Base-by-base conservation (phyloP, 2,888 invertebrate species). In the Nebria brevicollis region DNA sequence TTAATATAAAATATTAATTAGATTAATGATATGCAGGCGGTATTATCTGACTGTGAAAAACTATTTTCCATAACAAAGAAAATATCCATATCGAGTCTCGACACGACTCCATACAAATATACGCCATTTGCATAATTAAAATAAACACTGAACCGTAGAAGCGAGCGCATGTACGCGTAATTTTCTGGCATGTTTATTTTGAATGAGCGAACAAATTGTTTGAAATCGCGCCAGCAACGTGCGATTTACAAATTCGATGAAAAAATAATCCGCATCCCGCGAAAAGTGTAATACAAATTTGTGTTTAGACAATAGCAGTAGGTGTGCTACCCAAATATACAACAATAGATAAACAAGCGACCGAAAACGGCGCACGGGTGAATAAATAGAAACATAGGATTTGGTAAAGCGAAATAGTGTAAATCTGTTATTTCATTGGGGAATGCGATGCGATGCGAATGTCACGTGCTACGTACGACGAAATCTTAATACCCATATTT, bases 61-160 rank as follows among this genome's bases (percentile, higher is more conserved):
- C 79, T 79, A 79, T 74, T 79, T 78, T 79, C 79, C 79, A 79
- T 79, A 79, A 79, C 79, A 79, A 79, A 79, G 79, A 79, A 79
- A 79, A 79, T 74, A 79, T 79, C 78, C 74, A 79, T 66, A 68
- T 68, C 25, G 68, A 25, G 70, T 25, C 70, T 26, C 54, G 70
- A 70, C 70, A 70, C 34, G 70, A 34, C 34, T 25, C 26, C 73
- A 79, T 79, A 72, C 68, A 73, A 79, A 79, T 79, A 79, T 79
- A 66, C 75, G 68, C 73, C 79, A 79, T 79, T 79, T 79, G 79
- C 79, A 79, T 79, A 79, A 79, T 79, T 79, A 75, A 79, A 79
- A 79, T 79, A 79, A 79, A 79, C 79, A 79, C 74, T 75, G 79
- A 79, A 79, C 79, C 79, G 68, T 79, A 42, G 70, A 15, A 70